These are phyloP conservation scores for Nemopilema nomurai DNA, from an alignment of 30 jellyfish, hydroid and myxozoan genomes.

Conservation along the genomic window DNA sequence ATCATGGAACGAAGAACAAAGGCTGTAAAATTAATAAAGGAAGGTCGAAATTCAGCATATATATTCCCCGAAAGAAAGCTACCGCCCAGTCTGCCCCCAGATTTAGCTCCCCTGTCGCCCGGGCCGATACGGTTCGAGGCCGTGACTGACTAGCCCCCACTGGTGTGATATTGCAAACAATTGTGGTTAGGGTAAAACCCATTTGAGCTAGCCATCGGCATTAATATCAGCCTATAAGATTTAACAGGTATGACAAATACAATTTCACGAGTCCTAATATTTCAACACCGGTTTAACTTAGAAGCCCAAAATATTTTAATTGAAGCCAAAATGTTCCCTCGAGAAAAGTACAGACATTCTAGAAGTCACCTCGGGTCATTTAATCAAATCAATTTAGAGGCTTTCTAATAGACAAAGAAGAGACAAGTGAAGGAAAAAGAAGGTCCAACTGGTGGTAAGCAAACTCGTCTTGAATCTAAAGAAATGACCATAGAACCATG, in stretches of 20 bases:
- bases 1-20: neutral
- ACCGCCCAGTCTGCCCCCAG: too few species aligned
- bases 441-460: neutral
- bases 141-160: neutral
- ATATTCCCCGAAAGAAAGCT: too few species aligned
- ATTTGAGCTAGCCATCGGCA: neutral
- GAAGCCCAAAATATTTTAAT: neutral
- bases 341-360: neutral
- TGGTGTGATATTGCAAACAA: neutral
- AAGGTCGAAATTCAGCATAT: too few species aligned
- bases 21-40: too few species aligned
- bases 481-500: too few species aligned
- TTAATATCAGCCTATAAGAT: neutral
- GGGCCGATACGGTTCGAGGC: neutral
- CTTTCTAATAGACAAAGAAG: neutral
- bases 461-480: too few species aligned
- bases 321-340: neutral
- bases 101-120: too few species aligned
- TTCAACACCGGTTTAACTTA: neutral
- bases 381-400: neutral
- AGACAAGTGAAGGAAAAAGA: neutral
- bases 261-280: neutral
- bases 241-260: neutral
- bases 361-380: neutral
- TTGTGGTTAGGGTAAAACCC: neutral